Evolutionary conservation across 1,140 invertebrate species (phyloP), one percentile per base, ranked within the genome.

Genomic region (Varroa destructor): DNA sequence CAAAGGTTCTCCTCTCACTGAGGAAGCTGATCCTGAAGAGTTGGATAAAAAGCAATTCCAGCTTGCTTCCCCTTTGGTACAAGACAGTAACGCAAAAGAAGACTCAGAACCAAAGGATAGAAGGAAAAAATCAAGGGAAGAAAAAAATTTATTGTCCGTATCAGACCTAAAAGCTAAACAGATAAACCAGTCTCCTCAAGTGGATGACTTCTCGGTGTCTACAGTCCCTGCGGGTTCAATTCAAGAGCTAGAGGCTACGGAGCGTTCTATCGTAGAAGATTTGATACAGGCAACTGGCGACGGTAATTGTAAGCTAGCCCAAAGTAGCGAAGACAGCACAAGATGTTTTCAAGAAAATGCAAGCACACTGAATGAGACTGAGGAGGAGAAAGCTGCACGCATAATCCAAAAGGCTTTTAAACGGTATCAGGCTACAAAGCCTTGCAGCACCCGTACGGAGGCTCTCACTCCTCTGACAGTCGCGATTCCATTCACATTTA

Each of bases 351-450:
- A 37, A 2, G 61, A 67, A 37, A 67, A 14, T 5, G 46, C 46
- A 3, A 51, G 46, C 8, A 3, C 14, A 43, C 36, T 46, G 10
- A 37, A 43, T 37, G 37, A 1, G 1, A 46, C 40, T 40, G 61
- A 67, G 8, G 61, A 67, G 5, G 61, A 67, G 12, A 67, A 25
- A 37, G 61, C 61, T 2, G 61, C 61, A 14, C 40, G 61, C 14
- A 67, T 37, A 12, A 67, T 67, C 37, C 61, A 67, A 40, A 67
- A 67, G 46, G 61, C 61, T 40, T 67, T 67, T 46, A 67, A 46
- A 67, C 12, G 3, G 14, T 67, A 67, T 37, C 12, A 67, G 40
- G 61, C 12, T 14, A 25, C 12, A 1, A 67, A 37, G 37, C 40
- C 61, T 2, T 43, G 36, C 12, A 12, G 10, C 61, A 37, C 3